phyloP scores from a whole-genome alignment of 2,888 invertebrate species.

The Morpho achilles region DNA sequence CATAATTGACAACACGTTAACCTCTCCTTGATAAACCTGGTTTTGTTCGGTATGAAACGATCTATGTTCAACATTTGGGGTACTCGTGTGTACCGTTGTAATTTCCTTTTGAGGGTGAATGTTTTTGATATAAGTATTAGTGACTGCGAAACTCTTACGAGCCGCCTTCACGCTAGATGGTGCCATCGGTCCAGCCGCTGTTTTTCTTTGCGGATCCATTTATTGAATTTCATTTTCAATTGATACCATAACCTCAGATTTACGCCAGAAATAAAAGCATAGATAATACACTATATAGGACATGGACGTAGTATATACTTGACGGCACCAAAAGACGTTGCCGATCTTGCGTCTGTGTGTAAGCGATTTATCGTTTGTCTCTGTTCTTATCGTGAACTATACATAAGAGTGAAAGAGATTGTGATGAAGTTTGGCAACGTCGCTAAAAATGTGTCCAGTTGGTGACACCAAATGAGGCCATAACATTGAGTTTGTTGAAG shows the following conservation, averaged over 20 bases:
- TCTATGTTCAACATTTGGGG: conserved; percentile 52
- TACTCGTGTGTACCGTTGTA: conserved; percentile 55
- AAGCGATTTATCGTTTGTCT: no score
- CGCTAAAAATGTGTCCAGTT: no score
- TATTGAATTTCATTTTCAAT: conserved; percentile 13
- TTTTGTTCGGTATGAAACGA: conserved; percentile 49
- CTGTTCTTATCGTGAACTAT: no score
- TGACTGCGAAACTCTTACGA: conserved; percentile 50
- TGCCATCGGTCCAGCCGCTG: conserved; percentile 55
- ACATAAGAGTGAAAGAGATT: no score
- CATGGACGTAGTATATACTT: no score
- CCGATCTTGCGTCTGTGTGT: no score
- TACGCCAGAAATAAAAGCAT: no score
- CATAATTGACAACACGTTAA: conserved; percentile 65
- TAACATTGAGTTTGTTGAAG: no score
- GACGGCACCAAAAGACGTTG: no score
- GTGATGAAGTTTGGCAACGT: no score
- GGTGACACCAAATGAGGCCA: no score
- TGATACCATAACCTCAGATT: neutral
- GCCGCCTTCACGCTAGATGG: conserved; percentile 44
- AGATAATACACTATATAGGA: no score
- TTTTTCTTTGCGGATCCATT: conserved; percentile 60
- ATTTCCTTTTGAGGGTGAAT: conserved; percentile 49
- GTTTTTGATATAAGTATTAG: conserved; percentile 38
- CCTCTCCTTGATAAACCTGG: conserved; percentile 60